A percentile compares a stretch with the other conserved stretches of the same genome.
Conservation (phyloP, 2,113 vertebrate genomes). For the Hucho hucho region DNA sequence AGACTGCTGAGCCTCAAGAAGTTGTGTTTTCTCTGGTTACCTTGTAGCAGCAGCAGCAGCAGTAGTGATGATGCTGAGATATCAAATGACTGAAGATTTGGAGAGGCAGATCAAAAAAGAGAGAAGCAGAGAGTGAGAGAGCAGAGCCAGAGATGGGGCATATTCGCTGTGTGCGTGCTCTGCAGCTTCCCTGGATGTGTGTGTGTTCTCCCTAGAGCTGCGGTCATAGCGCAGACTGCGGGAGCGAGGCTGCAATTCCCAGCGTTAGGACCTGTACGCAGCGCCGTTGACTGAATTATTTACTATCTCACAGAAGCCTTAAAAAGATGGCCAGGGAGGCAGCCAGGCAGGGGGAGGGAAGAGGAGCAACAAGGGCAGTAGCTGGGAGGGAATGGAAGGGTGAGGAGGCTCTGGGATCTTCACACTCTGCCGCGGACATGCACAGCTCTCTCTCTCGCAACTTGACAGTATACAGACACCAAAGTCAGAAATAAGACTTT, state of each 20-base stretch:
- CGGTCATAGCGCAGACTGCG: constrained; percentile 59
- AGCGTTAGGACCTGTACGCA: constrained; percentile 52
- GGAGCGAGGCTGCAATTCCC: constrained; percentile 52
- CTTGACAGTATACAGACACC: too few relatives aligned
- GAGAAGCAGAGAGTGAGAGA: constrained; percentile 6
- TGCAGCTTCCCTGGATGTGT: constrained; percentile 57
- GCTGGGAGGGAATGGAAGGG: not conserved
- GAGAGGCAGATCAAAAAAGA: constrained; percentile 6
- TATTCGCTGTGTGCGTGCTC: constrained; percentile 48
- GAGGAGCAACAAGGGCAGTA: constrained; percentile 16
- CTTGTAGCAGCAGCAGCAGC: constrained; percentile 20
- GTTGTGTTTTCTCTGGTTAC: constrained; percentile 36
- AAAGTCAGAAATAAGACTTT: too few relatives aligned
- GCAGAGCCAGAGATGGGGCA: constrained; percentile 26
- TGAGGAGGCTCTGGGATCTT: not conserved
- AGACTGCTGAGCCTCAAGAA: constrained; percentile 30
- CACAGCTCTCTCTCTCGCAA: not conserved
- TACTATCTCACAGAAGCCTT: constrained; percentile 47
- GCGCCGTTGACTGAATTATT: constrained; percentile 71
- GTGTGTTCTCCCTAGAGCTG: constrained; percentile 39
- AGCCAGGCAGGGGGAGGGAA: constrained; percentile 31
- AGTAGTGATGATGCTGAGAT: constrained; percentile 36
- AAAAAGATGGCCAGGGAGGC: constrained; percentile 17
- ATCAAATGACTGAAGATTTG: constrained; percentile 30
- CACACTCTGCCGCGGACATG: not conserved